These are phyloP conservation scores for Sinocyclocheilus anshuiensis DNA, from an alignment of 2,113 vertebrate species.

Conservation along the genomic window DNA sequence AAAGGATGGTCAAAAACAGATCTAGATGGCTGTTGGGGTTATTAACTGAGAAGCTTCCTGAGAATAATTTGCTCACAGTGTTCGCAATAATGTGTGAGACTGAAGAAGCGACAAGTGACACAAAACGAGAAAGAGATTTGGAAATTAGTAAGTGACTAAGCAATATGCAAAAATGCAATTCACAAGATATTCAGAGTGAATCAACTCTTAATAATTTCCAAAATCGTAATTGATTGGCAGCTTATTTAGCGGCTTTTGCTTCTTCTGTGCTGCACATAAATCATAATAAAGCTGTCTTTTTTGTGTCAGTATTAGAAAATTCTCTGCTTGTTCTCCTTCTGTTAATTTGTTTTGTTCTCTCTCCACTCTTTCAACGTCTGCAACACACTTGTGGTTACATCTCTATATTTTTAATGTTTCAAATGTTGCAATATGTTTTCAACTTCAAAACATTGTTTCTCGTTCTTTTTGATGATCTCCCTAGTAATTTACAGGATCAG, in stretches of 20 bases:
- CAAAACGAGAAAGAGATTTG: not conserved
- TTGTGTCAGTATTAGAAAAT: not conserved
- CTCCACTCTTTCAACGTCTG: not conserved
- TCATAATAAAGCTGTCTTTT: not conserved
- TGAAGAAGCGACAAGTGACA: not conserved
- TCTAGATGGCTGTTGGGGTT: not conserved
- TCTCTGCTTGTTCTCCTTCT: not conserved
- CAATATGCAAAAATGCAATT: not conserved
- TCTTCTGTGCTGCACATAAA: not conserved
- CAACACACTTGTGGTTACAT: not conserved
- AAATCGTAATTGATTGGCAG: conserved; percentile 5
- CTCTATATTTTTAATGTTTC: conserved; percentile 9
- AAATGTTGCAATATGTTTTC: not conserved
- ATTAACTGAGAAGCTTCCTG: not conserved
- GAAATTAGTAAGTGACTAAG: not conserved
- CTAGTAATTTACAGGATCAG: conserved; percentile 8
- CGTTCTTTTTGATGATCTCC: conserved; percentile 2
- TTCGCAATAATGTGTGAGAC: not conserved
- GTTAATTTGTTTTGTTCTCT: not conserved
- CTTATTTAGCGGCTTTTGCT: not conserved
- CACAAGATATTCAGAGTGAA: not conserved
- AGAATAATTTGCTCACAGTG: not conserved
- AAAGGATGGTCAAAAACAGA: not conserved
- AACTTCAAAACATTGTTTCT: conserved; percentile 19
- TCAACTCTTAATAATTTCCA: not conserved